Evolutionary conservation across 2,888 invertebrate genomes (phyloP).

Genomic region (Labia minor): DNA sequence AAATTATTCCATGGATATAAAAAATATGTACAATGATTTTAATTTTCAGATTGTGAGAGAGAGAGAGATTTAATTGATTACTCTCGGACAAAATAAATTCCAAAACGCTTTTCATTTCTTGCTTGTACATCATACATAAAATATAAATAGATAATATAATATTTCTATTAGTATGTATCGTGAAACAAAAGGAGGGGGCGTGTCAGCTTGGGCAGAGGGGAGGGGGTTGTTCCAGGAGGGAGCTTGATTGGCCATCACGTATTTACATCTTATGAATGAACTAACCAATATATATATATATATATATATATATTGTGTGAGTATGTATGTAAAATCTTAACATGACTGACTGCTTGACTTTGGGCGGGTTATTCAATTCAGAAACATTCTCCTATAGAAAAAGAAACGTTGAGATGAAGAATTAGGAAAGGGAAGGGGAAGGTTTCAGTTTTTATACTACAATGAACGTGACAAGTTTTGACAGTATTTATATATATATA

Average conservation of each 20-base stretch:
- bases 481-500: too few relatives aligned
- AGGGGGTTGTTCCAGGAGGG: background rate
- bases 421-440: too few relatives aligned
- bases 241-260: background rate
- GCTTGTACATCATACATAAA: too few relatives aligned
- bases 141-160: background rate
- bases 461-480: slow-evolving; percentile 13
- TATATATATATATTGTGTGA: too few relatives aligned
- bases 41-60: too few relatives aligned
- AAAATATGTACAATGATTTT: too few relatives aligned
- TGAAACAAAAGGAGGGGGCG: background rate
- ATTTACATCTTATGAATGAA: background rate
- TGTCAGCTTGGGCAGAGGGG: too few relatives aligned
- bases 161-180: background rate
- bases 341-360: background rate
- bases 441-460: background rate
- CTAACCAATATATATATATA: background rate
- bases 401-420: too few relatives aligned
- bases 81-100: too few relatives aligned
- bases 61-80: too few relatives aligned
- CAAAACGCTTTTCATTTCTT: too few relatives aligned
- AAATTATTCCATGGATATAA: too few relatives aligned
- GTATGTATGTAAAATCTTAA: background rate
- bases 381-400: background rate
- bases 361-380: background rate